These are phyloP conservation scores for Bellardia pandia DNA, from an alignment of 2,888 invertebrate species.

Conservation along the genomic window DNA sequence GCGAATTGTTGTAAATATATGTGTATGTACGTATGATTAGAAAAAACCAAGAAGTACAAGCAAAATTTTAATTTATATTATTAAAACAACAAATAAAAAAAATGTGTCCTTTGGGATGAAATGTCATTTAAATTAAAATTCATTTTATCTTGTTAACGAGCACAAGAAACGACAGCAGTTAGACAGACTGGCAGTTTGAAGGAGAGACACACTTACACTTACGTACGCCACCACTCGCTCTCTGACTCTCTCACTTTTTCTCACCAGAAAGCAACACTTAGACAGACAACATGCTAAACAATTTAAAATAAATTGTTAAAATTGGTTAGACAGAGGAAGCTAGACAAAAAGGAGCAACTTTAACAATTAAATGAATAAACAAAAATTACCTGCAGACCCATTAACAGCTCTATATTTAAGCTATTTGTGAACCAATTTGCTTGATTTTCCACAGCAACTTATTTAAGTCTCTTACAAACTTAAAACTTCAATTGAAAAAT, in stretches of 20 bases:
- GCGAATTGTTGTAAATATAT: slow-evolving; percentile 11
- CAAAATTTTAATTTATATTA: slow-evolving; percentile 57
- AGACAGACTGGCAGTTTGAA: not conserved
- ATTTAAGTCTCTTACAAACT: too few relatives aligned
- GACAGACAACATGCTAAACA: not conserved
- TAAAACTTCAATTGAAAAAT: too few relatives aligned
- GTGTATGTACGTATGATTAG: not conserved
- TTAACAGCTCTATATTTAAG: too few relatives aligned
- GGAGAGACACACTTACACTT: not conserved
- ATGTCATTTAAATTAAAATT: slow-evolving; percentile 70
- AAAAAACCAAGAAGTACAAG: slow-evolving; percentile 14
- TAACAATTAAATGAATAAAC: too few relatives aligned
- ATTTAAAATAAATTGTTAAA: slow-evolving; percentile 34
- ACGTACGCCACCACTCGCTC: too few relatives aligned
- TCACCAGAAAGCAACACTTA: not conserved
- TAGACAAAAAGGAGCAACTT: too few relatives aligned
- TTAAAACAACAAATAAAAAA: slow-evolving; percentile 17
- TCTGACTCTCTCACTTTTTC: too few relatives aligned
- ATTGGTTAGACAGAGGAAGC: not conserved
- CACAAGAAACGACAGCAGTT: slow-evolving; percentile 8
- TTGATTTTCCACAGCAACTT: too few relatives aligned
- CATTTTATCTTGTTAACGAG: slow-evolving; percentile 56
- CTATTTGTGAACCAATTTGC: too few relatives aligned
- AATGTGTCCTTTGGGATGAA: slow-evolving; percentile 61
- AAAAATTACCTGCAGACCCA: too few relatives aligned